A percentile compares a stretch with the other conserved stretches of the same genome.
Conservation (phyloP, 2,113 vertebrate genomes). For the Alligator sinensis region DNA sequence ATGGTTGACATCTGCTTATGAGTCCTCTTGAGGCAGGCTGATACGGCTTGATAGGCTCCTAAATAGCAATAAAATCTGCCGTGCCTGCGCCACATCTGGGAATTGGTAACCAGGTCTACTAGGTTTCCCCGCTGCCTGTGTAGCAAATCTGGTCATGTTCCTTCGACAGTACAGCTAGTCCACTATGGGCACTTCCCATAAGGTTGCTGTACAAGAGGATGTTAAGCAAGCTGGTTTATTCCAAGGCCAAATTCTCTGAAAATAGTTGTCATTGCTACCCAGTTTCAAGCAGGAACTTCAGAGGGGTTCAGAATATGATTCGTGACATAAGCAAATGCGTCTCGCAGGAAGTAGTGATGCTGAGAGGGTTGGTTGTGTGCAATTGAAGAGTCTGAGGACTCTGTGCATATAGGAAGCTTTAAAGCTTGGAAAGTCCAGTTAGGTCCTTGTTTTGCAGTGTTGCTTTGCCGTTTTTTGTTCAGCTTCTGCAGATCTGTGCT, state of each 20-base stretch:
- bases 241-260: slow-evolving; percentile 19
- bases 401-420: slow-evolving; percentile 20
- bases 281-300: not conserved
- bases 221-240: slow-evolving; percentile 14
- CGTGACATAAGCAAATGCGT: slow-evolving; percentile 21
- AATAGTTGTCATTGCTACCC: slow-evolving; percentile 11
- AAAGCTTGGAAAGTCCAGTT: slow-evolving; percentile 5
- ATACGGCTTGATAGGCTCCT: not conserved
- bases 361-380: not conserved
- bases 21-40: not conserved
- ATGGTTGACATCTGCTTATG: not conserved
- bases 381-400: not conserved
- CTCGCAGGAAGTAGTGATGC: slow-evolving; percentile 3
- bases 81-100: not conserved
- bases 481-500: not conserved
- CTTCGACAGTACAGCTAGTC: not conserved
- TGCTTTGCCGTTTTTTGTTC: slow-evolving; percentile 16
- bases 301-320: not conserved
- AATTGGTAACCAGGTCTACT: not conserved
- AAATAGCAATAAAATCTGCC: not conserved
- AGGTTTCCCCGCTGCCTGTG: not conserved
- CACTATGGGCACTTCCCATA: fast-evolving
- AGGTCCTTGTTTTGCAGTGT: slow-evolving; percentile 12
- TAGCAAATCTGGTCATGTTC: not conserved
- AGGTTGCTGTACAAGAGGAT: not conserved